Evolutionary conservation across 2,888 invertebrate genomes (phyloP), one percentile per base, ranked within the genome.

Genomic region (Fragum sueziense): DNA sequence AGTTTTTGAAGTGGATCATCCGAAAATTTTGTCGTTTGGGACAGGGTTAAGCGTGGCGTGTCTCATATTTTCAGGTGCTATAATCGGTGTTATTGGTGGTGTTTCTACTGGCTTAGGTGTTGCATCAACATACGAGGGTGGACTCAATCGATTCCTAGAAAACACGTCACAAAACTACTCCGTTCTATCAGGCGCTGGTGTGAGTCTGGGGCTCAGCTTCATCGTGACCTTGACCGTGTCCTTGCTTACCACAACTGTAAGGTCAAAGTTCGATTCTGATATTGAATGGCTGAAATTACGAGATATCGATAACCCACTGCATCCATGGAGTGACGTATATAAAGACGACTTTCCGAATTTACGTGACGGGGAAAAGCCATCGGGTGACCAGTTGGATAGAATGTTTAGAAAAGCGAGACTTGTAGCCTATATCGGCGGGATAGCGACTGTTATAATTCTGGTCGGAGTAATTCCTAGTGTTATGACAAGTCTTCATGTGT

Each of bases 241-340:
- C 20, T 74, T 90, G 11, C 34, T 72, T n/a, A 89, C 88, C 1
- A 83, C 89, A 76, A 75, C 80, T 31, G 85, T 90, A 22, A 76
- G 70, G 31, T 59, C 73, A 17, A 70, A 68, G 27, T 74, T 68
- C 7, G 89, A 86, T 34, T 59, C 68, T 11, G 72, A 68, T 47
- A 47, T 68, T 27, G 88, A 88, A 77, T 88, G 88, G 89, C 80
- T 86, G 70, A 87, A 85, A 69, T 68, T 88, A 52, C 70, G 86
- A 2, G 85, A 86, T 51, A 89, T 89, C 22, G 88, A 89, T 74
- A 89, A 89, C 71, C 89, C 89, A 0, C 84, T 89, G 2, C 77
- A 80, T 31, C 87, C 89, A 0, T 89, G 89, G 89, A 74, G 73
- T 6, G 85, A 88, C 11, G 47, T 79, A 14, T 86, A 83, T 70